Conservation (phyloP, 2,113 vertebrate genomes). For the Xiphorhynchus elegans region DNA sequence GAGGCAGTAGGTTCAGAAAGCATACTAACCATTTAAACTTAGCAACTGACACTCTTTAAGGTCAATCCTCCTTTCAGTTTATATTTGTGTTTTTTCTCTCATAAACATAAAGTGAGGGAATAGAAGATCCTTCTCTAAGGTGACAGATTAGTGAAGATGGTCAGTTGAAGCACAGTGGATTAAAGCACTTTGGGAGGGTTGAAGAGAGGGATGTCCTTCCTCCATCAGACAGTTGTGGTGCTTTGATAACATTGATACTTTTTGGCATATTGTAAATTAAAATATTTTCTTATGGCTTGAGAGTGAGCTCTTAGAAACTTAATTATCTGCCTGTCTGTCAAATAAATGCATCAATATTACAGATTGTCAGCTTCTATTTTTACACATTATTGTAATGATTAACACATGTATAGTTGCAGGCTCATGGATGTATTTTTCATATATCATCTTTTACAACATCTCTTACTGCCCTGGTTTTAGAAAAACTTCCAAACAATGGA, state of each 20-base stretch:
- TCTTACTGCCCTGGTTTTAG: not conserved
- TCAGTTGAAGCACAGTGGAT: not conserved
- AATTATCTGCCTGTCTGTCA: not conserved
- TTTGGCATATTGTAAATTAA: not conserved
- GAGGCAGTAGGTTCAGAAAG: not conserved
- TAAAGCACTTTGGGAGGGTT: not conserved
- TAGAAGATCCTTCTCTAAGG: not conserved
- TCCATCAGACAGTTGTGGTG: not conserved
- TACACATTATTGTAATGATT: not conserved
- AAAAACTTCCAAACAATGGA: not conserved
- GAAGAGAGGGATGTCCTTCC: not conserved
- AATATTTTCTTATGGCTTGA: conserved; percentile 38
- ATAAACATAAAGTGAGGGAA: not conserved
- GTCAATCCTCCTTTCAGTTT: not conserved
- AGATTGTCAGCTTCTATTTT: not conserved
- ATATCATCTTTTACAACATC: not conserved
- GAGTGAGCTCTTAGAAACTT: not conserved
- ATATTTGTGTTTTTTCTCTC: not conserved
- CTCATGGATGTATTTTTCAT: not conserved
- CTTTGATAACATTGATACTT: not conserved
- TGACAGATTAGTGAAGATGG: not conserved
- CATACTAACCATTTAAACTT: not conserved
- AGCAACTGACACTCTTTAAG: not conserved
- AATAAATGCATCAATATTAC: not conserved
- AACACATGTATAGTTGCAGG: not conserved